Percentiles rank a stretch among this genome's conserved stretches.
Evolutionary conservation across 2,797 vertebrate species (phyloP).

Genomic region (Holocentrus rufus): DNA sequence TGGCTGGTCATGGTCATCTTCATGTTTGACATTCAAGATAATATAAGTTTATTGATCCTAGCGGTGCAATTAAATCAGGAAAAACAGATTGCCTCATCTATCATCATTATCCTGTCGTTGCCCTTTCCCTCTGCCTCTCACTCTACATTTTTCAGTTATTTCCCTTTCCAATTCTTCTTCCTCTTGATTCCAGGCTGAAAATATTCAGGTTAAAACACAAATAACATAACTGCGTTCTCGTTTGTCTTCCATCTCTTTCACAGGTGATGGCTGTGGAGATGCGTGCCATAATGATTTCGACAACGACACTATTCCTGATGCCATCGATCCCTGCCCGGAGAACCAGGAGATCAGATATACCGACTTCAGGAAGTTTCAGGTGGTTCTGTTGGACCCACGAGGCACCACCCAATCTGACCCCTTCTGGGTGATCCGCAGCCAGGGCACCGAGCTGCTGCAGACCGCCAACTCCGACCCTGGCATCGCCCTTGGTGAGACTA

Average conservation of each 20-base stretch:
- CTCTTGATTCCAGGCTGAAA: too few species aligned
- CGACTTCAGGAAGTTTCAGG: constrained; percentile 96
- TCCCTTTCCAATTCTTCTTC: not conserved
- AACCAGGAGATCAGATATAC: constrained; percentile 91
- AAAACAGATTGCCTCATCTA: constrained; percentile 30
- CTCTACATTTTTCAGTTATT: not conserved
- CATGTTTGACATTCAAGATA: constrained; percentile 48
- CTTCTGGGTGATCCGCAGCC: constrained; percentile 95
- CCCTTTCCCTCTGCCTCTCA: constrained; percentile 1
- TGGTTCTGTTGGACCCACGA: constrained; percentile 94
- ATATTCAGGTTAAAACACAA: too few species aligned
- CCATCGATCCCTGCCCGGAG: constrained; percentile 92
- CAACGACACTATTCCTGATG: constrained; percentile 93
- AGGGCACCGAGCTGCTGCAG: constrained; percentile 96
- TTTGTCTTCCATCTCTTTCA: constrained; percentile 5
- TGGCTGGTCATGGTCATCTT: constrained; percentile 39
- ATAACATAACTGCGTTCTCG: too few species aligned
- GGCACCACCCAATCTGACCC: constrained; percentile 97
- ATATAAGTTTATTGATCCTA: constrained; percentile 39
- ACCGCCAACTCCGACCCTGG: constrained; percentile 96
- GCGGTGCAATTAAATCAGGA: constrained; percentile 24
- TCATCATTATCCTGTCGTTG: constrained; percentile 25
- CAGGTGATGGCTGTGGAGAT: constrained; percentile 92
- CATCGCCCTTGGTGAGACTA: constrained; percentile 91
- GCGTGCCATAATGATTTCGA: constrained; percentile 96